phyloP scores from a whole-genome alignment of 2,797 vertebrate species.

The Eulemur albifrons region DNA sequence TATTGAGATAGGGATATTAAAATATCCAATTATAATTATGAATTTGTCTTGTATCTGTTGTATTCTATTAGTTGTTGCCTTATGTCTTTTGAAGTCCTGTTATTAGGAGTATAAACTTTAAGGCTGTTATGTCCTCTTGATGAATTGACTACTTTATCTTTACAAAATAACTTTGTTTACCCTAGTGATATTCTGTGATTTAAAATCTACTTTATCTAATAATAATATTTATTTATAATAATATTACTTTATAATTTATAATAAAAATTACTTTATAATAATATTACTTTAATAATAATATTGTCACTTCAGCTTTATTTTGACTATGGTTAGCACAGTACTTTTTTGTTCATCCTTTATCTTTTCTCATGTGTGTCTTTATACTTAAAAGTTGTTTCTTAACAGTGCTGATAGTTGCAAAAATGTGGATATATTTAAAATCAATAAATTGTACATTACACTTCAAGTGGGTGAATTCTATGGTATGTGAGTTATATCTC shows the following conservation, averaged over 20 bases:
- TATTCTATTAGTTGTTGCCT: not conserved
- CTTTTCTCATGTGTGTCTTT: not conserved
- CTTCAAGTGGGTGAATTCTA: not conserved
- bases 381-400: not conserved
- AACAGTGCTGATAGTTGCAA: too few species aligned
- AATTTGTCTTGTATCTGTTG: not conserved
- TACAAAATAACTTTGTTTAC: not conserved
- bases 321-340: not conserved
- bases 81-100: not conserved
- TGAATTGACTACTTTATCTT: not conserved
- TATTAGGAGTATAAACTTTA: not conserved
- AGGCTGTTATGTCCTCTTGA: not conserved
- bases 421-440: too few species aligned
- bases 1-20: not conserved
- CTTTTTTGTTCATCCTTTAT: not conserved
- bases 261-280: too few species aligned
- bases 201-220: not conserved
- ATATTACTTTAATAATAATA: not conserved
- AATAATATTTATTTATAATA: not conserved
- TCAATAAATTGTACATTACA: too few species aligned
- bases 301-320: not conserved
- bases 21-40: not conserved
- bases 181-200: not conserved
- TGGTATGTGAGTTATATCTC: not conserved
- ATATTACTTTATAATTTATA: too few species aligned